A percentile compares a stretch with the other conserved stretches of the same genome.
phyloP scores from a whole-genome alignment of 1,140 invertebrate genomes.

The Zophobas morio region DNA sequence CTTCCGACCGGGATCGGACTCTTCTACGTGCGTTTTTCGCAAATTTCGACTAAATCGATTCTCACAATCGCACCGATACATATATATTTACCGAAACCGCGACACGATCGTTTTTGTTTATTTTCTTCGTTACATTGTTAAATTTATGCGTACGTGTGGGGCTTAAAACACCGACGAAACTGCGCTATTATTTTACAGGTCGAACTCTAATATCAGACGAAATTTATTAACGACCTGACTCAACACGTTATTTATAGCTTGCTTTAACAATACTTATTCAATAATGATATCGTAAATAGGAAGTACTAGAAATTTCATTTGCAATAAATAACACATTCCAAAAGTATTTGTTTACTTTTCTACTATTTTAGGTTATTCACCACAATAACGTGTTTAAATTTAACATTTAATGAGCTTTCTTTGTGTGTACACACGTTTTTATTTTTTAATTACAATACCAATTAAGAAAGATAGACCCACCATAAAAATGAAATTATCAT shows the following conservation, averaged over 20 bases:
- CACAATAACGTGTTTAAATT: too few relatives aligned
- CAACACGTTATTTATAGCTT: constrained; percentile 42
- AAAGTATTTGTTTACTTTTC: constrained; percentile 25
- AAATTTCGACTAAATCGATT: too few relatives aligned
- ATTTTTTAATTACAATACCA: constrained; percentile 35
- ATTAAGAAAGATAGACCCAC: constrained; percentile 28
- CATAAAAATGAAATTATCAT: constrained; percentile 27
- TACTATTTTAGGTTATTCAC: constrained; percentile 1
- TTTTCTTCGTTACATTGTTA: background rate
- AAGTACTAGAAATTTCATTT: constrained; percentile 27
- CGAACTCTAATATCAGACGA: background rate
- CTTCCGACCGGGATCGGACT: background rate
- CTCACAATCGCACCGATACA: too few relatives aligned
- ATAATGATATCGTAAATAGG: constrained; percentile 33
- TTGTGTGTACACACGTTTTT: background rate
- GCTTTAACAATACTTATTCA: constrained; percentile 21
- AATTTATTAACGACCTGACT: constrained; percentile 32
- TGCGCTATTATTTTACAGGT: background rate
- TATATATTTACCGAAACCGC: too few relatives aligned
- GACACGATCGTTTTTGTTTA: background rate
- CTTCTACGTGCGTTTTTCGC: too few relatives aligned
- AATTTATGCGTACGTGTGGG: background rate
- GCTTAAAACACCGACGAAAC: too few relatives aligned
- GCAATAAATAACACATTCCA: constrained; percentile 25
- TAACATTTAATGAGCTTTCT: constrained; percentile 4